These are phyloP conservation scores for Dusona sp. DNA, from an alignment of 2,888 invertebrate genomes.

Conservation along the genomic window DNA sequence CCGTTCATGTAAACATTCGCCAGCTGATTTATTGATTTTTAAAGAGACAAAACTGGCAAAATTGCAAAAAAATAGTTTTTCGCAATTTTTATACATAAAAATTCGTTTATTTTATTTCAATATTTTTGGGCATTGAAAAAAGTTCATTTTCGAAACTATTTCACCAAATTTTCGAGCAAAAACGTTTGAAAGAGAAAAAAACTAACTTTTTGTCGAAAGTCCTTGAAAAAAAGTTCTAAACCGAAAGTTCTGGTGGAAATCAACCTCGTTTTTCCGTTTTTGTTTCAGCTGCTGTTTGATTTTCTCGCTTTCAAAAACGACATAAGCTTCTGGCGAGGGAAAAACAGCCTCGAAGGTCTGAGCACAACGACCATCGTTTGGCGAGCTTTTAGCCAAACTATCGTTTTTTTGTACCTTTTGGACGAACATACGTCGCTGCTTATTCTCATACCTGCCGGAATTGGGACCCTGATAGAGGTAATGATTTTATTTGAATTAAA, in stretches of 20 bases:
- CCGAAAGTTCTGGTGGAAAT: too few relatives aligned
- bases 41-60: not conserved
- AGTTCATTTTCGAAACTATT: conserved; percentile 3
- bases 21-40: not conserved
- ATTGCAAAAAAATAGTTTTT: not conserved
- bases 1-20: conserved; percentile 93
- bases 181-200: too few relatives aligned
- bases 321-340: conserved; percentile 96
- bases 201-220: too few relatives aligned
- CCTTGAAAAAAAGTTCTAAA: too few relatives aligned
- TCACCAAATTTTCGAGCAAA: not conserved
- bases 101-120: not conserved
- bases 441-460: conserved; percentile 93
- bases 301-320: conserved; percentile 99
- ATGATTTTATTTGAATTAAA: conserved; percentile 26
- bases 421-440: conserved; percentile 97
- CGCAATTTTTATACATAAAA: conserved; percentile 8
- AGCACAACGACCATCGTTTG: conserved; percentile 96
- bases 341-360: conserved; percentile 94
- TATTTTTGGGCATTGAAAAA: not conserved
- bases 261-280: not conserved
- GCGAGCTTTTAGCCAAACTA: conserved; percentile 96
- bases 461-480: conserved; percentile 96
- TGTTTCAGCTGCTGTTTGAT: conserved; percentile 94
- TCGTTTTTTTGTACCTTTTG: conserved; percentile 96